These are phyloP conservation scores for Syrphus vitripennis DNA, from an alignment of 2,888 invertebrate species.

Conservation along the genomic window DNA sequence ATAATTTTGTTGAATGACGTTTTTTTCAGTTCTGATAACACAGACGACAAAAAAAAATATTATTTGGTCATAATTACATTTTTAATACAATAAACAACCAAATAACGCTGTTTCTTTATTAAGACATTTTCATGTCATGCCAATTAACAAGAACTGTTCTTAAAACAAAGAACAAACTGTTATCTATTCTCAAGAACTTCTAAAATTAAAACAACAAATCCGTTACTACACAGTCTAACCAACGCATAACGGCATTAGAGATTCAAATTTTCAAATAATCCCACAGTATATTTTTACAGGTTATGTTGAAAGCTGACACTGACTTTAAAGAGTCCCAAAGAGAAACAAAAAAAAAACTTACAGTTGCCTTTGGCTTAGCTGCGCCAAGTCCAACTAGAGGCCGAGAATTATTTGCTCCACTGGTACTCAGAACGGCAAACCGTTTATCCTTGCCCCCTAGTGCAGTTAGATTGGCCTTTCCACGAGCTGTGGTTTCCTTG, in stretches of 20 bases:
- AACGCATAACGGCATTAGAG: conserved; percentile 46
- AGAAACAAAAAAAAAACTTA: conserved; percentile 70
- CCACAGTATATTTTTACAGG: conserved; percentile 18
- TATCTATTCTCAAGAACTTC: neutral
- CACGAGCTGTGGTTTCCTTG: conserved; percentile 59
- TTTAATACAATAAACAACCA: neutral
- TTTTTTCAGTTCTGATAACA: too few relatives aligned
- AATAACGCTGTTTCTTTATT: neutral
- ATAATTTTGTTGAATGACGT: too few relatives aligned
- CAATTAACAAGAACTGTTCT: neutral
- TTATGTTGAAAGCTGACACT: conserved; percentile 47
- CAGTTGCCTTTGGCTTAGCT: conserved; percentile 54
- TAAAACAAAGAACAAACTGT: conserved; percentile 44
- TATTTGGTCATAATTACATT: too few relatives aligned
- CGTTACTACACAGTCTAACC: conserved; percentile 13
- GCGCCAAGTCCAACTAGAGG: conserved; percentile 50
- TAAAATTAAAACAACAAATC: conserved; percentile 15
- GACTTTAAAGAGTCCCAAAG: neutral
- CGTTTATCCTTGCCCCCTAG: conserved; percentile 63
- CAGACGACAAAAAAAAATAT: too few relatives aligned
- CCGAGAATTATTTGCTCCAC: conserved; percentile 44
- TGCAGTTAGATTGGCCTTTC: conserved; percentile 59
- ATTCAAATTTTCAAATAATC: conserved; percentile 60
- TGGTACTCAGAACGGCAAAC: conserved; percentile 71
- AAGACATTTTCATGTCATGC: neutral